Evolutionary conservation across 2,888 invertebrate species (phyloP).

Genomic region (Drosophila putrida): DNA sequence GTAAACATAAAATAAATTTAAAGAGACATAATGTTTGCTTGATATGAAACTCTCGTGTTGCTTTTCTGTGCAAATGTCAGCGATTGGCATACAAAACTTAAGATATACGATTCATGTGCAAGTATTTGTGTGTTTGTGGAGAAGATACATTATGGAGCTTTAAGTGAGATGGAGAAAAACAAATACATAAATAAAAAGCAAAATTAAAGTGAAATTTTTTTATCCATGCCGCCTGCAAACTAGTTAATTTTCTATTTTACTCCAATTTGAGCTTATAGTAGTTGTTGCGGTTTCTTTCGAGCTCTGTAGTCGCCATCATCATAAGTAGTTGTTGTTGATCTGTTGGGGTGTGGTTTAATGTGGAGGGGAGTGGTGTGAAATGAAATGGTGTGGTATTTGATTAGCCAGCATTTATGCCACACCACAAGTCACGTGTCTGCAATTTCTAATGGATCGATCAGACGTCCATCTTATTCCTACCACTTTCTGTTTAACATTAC

Average conservation of each 20-base stretch:
- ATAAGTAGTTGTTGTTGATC: slow-evolving; percentile 46
- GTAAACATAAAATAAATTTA: slow-evolving; percentile 44
- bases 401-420: slow-evolving; percentile 42
- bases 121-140: slow-evolving; percentile 5
- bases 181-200: slow-evolving; percentile 77
- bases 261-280: slow-evolving; percentile 71
- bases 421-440: slow-evolving; percentile 68
- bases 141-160: slow-evolving; percentile 52
- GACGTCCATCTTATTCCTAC: slow-evolving; percentile 36
- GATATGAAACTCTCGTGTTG: slow-evolving; percentile 58
- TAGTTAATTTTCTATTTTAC: slow-evolving; percentile 83
- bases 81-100: slow-evolving; percentile 70
- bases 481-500: slow-evolving; percentile 48
- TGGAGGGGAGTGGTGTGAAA: not conserved
- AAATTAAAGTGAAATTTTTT: slow-evolving; percentile 80
- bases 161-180: slow-evolving; percentile 69
- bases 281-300: slow-evolving; percentile 66
- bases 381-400: slow-evolving; percentile 30
- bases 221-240: slow-evolving; percentile 70
- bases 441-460: slow-evolving; percentile 69
- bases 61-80: slow-evolving; percentile 40
- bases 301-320: slow-evolving; percentile 45
- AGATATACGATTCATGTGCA: slow-evolving; percentile 32
- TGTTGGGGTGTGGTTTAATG: slow-evolving; percentile 22
- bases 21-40: slow-evolving; percentile 56